Base-by-base conservation (phyloP, 2,888 invertebrate genomes). In the Slavum lentiscoides region DNA sequence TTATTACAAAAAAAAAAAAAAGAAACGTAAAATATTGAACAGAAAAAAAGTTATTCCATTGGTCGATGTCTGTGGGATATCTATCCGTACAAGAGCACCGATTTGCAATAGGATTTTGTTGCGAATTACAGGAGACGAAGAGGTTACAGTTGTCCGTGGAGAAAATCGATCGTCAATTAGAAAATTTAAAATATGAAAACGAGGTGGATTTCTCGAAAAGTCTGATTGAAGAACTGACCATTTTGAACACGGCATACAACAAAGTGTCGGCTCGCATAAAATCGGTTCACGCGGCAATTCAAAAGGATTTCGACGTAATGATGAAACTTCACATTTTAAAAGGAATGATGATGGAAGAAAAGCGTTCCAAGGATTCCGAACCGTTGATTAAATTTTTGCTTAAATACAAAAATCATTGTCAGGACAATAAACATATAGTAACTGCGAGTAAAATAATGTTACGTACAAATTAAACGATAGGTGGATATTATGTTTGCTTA, bases 321-420 rank as follows among this genome's bases (percentile, higher is more conserved):
- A 75, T 67, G 75, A 75, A 75, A 39, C 43, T 75, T 13, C 58
- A 75, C 17, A 75, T 75, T 11, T 43, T 75, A 43, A 75, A 75
- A 49, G 75, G 75, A 23, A 75, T 75, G 75, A 30, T 75, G 0
- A 59, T 67, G 75, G 75, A 67, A 30, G 67, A 68, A 30, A 59
- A 59, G 9, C 75, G 59, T 1, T 67, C 67, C 3, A 75, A 68
- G 15, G 49, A 53, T 9, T 61, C 69, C 0, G 21, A n/a, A 62
- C 64, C 53, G 0, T 64, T 37, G 64, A 64, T 55, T 53, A 23
- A 74, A 74, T 74, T 30, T 30, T 55, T 74, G 17, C 64, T 64
- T 8, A 64, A 64, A 21, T 74, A 74, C 53, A 64, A 74, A 64
- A 73, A 49, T 23, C 21, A 6, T 21, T 21, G 9, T 59, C 59